Evolutionary conservation across 2,888 invertebrate genomes (phyloP).

Genomic region (Brassicogethes aeneus): DNA sequence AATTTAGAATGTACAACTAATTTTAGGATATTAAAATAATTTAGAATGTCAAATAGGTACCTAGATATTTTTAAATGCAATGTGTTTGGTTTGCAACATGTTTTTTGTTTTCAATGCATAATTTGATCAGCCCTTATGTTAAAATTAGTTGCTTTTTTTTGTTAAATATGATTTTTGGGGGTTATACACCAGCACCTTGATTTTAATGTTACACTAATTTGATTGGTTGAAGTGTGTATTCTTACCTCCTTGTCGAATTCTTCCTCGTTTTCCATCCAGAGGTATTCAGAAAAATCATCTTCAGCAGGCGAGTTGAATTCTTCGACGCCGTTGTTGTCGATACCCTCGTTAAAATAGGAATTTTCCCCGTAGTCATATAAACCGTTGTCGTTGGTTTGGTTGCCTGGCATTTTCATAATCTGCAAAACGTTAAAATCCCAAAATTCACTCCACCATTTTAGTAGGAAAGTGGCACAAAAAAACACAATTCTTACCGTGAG

Average conservation of each 20-base stretch:
- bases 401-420: constrained; percentile 35
- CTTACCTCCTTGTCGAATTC: constrained; percentile 83
- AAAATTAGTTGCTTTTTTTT: too few species aligned
- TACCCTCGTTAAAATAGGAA: constrained; percentile 26
- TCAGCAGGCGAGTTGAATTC: constrained; percentile 43
- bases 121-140: too few species aligned
- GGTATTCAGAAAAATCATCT: constrained; percentile 79
- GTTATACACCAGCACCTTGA: too few species aligned
- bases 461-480: not conserved
- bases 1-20: too few species aligned
- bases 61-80: too few species aligned
- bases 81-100: too few species aligned
- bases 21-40: too few species aligned
- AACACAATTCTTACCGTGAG: not conserved
- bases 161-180: too few species aligned
- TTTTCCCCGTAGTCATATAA: constrained; percentile 33
- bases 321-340: constrained; percentile 32
- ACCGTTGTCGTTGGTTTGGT: constrained; percentile 31
- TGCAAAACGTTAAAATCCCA: constrained; percentile 13
- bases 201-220: too few species aligned
- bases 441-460: not conserved
- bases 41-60: too few species aligned
- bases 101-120: too few species aligned
- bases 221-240: not conserved
- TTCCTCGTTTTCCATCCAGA: constrained; percentile 94